A percentile compares a stretch with the other conserved stretches of the same genome.
Evolutionary conservation across 2,888 invertebrate genomes (phyloP).

Genomic region (Cosmia pyralina): DNA sequence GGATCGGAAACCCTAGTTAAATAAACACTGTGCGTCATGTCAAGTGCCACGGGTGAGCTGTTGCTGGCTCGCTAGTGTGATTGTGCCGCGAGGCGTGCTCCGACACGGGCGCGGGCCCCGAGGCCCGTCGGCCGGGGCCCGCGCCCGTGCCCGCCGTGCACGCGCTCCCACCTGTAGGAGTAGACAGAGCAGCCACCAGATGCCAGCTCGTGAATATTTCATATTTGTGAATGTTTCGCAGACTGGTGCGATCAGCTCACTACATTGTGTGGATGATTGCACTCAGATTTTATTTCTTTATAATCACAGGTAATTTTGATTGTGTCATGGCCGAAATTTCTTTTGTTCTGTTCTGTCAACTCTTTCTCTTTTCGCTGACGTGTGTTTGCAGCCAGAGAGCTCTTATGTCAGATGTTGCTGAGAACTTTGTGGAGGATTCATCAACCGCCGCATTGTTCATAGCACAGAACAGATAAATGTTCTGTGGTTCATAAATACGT

Average conservation of each 20-base stretch:
- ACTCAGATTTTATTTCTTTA: constrained; percentile 46
- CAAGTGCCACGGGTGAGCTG: constrained; percentile 10
- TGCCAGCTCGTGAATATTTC: constrained; percentile 73
- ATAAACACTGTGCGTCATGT: constrained; percentile 29
- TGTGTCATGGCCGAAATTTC: constrained; percentile 76
- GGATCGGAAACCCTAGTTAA: constrained; percentile 1
- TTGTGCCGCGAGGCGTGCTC: neutral
- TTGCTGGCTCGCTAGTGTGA: neutral
- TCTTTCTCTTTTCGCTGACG: constrained; percentile 61
- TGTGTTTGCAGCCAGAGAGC: constrained; percentile 65
- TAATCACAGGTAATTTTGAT: constrained; percentile 76
- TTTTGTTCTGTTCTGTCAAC: constrained; percentile 77
- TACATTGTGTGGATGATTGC: constrained; percentile 72
- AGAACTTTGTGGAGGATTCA: constrained; percentile 22
- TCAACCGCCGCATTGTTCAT: neutral
- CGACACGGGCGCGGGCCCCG: neutral
- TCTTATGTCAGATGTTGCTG: constrained; percentile 45
- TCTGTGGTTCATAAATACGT: too few relatives aligned
- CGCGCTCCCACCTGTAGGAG: constrained; percentile 77
- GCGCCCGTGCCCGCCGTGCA: neutral
- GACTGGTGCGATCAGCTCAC: constrained; percentile 49
- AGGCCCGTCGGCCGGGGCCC: neutral
- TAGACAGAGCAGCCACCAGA: constrained; percentile 80
- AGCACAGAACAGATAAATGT: too few relatives aligned
- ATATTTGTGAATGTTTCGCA: constrained; percentile 70